Evolutionary conservation across 2,797 vertebrate species (phyloP).

Genomic region (Neostethus bicornis): DNA sequence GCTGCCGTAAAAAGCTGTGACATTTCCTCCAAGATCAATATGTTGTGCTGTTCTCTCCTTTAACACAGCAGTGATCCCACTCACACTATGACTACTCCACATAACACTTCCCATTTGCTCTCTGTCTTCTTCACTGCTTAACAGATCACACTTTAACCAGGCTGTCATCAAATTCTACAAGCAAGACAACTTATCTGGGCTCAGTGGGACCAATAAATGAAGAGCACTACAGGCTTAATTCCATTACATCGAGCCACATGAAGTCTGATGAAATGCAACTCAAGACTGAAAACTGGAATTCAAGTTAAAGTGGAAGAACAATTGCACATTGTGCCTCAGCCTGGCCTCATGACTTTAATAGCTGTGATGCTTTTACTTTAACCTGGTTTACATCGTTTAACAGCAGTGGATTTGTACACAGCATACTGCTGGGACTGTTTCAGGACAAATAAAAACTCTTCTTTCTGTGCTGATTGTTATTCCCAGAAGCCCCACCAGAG

Average conservation of each 20-base stretch:
- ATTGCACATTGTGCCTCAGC: conserved; percentile 23
- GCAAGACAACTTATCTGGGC: conserved; percentile 8
- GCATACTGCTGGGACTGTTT: background rate
- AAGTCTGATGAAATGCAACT: conserved; percentile 34
- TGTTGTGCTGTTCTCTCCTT: conserved; percentile 28
- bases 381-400: conserved; percentile 19
- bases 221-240: background rate
- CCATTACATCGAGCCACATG: conserved; percentile 29
- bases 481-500: too few species aligned
- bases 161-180: conserved; percentile 1
- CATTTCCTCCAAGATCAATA: conserved; percentile 39
- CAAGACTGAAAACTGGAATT: conserved; percentile 22
- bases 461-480: background rate
- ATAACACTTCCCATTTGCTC: conserved; percentile 18
- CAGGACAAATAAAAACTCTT: background rate
- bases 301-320: conserved; percentile 20
- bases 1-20: conserved; percentile 36
- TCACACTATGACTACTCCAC: conserved; percentile 12
- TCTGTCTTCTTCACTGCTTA: background rate
- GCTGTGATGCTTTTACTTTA: conserved; percentile 6
- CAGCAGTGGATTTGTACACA: conserved; percentile 1
- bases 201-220: background rate
- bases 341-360: conserved; percentile 42
- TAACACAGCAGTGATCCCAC: conserved; percentile 16
- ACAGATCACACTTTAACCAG: conserved; percentile 3